Evolutionary conservation across 2,797 vertebrate genomes (phyloP).

Genomic region (Darevskia nairensis): DNA sequence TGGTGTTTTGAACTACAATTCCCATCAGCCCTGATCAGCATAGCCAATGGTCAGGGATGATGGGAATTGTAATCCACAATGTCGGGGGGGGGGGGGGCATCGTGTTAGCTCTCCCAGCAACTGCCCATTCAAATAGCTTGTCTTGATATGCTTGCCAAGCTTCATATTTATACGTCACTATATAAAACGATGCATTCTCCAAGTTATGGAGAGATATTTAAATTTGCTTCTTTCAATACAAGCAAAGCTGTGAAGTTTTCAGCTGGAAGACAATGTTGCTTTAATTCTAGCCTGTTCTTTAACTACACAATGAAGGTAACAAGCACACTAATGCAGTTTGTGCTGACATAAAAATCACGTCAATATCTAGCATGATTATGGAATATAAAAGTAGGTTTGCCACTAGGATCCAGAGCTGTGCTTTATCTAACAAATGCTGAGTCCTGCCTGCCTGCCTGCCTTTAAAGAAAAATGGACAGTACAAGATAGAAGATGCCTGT

Average conservation of each 20-base stretch:
- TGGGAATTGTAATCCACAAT: too few species aligned
- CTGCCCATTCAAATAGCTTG: not conserved
- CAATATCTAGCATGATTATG: constrained; percentile 4
- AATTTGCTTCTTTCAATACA: not conserved
- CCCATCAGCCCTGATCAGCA: not conserved
- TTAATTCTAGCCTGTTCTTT: constrained; percentile 11
- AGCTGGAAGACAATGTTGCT: not conserved
- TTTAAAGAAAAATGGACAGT: not conserved
- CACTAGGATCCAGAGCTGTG: constrained; percentile 24
- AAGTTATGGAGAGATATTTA: not conserved
- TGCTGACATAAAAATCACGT: constrained; percentile 26
- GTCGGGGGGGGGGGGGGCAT: too few species aligned
- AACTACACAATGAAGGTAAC: constrained; percentile 24
- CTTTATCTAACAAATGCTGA: constrained; percentile 36
- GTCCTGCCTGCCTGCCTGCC: constrained; percentile 15
- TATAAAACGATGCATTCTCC: not conserved
- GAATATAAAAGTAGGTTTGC: constrained; percentile 33
- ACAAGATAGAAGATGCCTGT: not conserved
- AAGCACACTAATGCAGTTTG: constrained; percentile 26
- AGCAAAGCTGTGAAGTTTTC: constrained; percentile 37
- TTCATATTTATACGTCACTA: not conserved
- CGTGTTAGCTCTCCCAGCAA: too few species aligned
- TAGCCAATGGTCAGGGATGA: not conserved
- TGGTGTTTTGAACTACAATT: not conserved
- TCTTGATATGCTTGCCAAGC: not conserved